Percentiles rank a stretch among this genome's conserved stretches.
Conservation (phyloP, 2,113 vertebrate species). For the Vidua macroura region DNA sequence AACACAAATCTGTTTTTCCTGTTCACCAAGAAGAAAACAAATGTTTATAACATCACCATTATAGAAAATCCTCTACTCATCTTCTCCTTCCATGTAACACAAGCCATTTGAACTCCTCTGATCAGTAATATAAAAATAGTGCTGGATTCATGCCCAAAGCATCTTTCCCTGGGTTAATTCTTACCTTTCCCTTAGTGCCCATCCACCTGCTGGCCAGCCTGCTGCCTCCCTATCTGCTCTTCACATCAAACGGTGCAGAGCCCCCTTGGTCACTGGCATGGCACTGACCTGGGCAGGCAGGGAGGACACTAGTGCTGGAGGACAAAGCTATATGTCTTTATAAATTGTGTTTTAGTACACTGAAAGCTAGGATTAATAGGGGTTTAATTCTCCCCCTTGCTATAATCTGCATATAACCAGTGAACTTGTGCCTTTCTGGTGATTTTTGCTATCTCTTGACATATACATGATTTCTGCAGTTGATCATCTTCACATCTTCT, state of each 20-base stretch:
- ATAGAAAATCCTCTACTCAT: not conserved
- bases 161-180: not conserved
- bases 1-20: not conserved
- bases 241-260: not conserved
- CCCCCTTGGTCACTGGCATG: fast-evolving
- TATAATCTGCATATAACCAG: not conserved
- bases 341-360: not conserved
- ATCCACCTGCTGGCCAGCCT: not conserved
- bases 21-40: not conserved
- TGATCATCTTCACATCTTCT: not conserved
- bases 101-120: not conserved
- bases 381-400: not conserved
- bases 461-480: not conserved
- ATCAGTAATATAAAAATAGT: not conserved
- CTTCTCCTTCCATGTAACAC: not conserved
- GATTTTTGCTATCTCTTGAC: not conserved
- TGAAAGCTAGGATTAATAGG: not conserved
- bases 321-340: not conserved
- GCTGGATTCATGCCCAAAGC: not conserved
- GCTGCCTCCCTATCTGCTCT: not conserved
- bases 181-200: not conserved
- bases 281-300: not conserved
- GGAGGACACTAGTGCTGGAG: not conserved
- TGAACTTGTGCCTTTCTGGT: not conserved
- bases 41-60: not conserved